Evolutionary conservation across 2,888 invertebrate species (phyloP), one percentile per base, ranked within the genome.

Genomic region (Oegoconia quadripuncta): DNA sequence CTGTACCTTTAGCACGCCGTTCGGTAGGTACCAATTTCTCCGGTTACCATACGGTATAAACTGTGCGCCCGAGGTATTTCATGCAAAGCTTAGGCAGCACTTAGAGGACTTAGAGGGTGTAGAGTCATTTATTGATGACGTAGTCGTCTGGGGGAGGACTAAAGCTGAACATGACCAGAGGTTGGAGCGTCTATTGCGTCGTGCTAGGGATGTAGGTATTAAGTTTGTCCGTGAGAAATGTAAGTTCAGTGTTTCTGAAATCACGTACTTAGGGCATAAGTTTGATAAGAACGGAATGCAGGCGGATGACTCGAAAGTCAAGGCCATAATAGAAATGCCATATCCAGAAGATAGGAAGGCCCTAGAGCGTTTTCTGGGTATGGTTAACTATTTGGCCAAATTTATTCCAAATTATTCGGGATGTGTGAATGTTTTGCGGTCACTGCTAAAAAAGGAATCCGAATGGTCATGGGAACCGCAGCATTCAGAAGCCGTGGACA

Each of bases 211-310:
- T 20, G 37, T 49, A 9, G 39, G 38, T 34, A 18, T 55, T 27
- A 52, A 53, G 37, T 54, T 57, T 37, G 51, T 50, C 16, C 42
- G 38, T 20, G 22, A 37, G 7, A 45, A 50, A 28, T 50, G 48
- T 43, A 26, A 28, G n/a, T 18, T 44, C 14, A 30, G 42, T n/a
- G 37, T 44, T 0, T 8, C 20, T 3, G 48, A 54, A 32, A 41
- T 57, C 2, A 44, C 14, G 5, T 53, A 48, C 28, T 34, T 54
- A 12, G 52, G 52, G 17, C 54, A 55, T 16, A 32, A 44, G 14
- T 55, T 57, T 32, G 26, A 35, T 31, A 18, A 6, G 23, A 30
- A 42, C 7, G 51, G 51, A 3, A 52, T 55, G 48, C 34, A 15
- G 36, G 20, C 38, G 3, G 52, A 55, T 30, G 3, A 16, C 2